Evolutionary conservation across 2,113 vertebrate species (phyloP), one percentile per base, ranked within the genome.

Genomic region (Cavia porcellus): DNA sequence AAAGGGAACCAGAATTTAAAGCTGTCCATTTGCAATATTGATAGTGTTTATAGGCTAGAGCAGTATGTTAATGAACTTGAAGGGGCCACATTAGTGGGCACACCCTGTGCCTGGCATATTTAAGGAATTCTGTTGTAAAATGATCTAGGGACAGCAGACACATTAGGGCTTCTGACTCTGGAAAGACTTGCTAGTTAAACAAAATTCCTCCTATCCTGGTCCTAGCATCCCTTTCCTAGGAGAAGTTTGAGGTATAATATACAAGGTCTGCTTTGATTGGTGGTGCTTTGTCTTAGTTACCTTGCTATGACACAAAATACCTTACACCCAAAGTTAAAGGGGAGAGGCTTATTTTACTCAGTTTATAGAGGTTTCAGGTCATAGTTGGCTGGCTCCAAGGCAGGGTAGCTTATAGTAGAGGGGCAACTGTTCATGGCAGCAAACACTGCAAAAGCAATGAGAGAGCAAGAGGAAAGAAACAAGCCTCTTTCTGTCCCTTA

Each of bases 41-140:
- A 95, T 95, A 97, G 97, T 97, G 83, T 98, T 98, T 98, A 97
- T 97, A 98, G 98, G 97, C 66, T 89, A 96, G 95, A 5, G 97
- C 92, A 62, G 93, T 45, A 55, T 59, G 96, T 94, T 95, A 92
- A 92, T 72, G 96, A 97, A 96, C 94, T 95, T 68, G 32, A 82
- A 70, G 50, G 75, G 17, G 1, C 96, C 35, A 25, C 5, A 84
- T 88, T 95, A 89, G 87, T 68, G n/a, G 4, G 45, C 92, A 93
- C 72, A 94, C 38, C 68, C 47, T 38, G 45, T 10, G 10, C 42
- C 19, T 96, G 96, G 97, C 94, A 70, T 98, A 97, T 98, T 98
- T 97, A 98, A 86, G 20, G 12, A 66, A 70, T 52, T 85, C 83
- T 74, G 0, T 79, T 95, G 97, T 82, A 86, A 91, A 97, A 59